phyloP scores from a whole-genome alignment of 30 jellyfish, hydroid and myxozoan genomes.

The Turritopsis dohrnii region DNA sequence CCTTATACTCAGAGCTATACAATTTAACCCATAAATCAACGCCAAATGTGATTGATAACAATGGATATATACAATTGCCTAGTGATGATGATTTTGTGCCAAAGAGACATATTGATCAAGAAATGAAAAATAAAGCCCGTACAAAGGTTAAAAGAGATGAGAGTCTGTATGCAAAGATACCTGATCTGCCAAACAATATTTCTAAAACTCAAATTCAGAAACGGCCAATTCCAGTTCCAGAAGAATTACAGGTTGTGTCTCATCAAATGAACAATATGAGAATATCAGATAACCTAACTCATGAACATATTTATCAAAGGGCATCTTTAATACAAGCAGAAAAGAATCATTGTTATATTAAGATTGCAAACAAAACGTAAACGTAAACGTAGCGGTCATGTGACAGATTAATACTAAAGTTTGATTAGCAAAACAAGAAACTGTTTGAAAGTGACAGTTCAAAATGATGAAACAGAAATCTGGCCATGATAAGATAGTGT shows the following conservation, averaged over 20 bases:
- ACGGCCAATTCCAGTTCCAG: conserved; percentile 12
- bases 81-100: not conserved
- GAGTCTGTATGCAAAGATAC: not conserved
- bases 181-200: not conserved
- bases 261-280: not conserved
- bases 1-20: not conserved
- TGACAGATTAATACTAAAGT: not conserved
- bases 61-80: not conserved
- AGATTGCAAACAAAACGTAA: not conserved
- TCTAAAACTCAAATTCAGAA: not conserved
- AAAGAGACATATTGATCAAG: not conserved
- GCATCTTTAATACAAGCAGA: conserved; percentile 13
- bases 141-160: not conserved
- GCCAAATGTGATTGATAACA: not conserved
- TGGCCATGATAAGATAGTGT: too few relatives aligned
- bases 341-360: not conserved
- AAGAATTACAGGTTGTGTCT: not conserved
- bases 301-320: conserved; percentile 16
- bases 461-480: too few relatives aligned
- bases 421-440: too few relatives aligned
- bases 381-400: not conserved
- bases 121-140: not conserved
- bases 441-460: too few relatives aligned
- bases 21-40: not conserved
- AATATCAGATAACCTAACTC: not conserved